Base-by-base conservation (phyloP, 92 coral and sea anemone species). In the Porites cylindrica region DNA sequence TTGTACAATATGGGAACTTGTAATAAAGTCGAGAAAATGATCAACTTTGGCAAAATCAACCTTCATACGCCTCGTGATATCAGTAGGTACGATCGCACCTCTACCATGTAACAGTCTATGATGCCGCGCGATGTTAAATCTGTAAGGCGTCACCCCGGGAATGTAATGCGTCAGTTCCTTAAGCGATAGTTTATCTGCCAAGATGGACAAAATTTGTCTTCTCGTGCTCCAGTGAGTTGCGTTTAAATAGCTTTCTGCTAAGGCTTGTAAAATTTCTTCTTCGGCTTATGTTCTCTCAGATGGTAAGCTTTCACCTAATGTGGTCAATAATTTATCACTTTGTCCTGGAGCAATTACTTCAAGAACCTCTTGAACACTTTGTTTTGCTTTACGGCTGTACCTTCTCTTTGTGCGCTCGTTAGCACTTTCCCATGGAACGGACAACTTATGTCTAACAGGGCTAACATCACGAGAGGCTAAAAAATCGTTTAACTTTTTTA, bases 291-390 rank as follows among this genome's bases (percentile, higher is more conserved):
- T 23, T 23, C 24, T 23, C 1, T 23, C 20, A 7, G 84, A 17
- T 6, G 20, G 72, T 59, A 54, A 29, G 11, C 10, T 38, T 17
- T 52, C 47, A 32, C 26, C 76, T 7, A 86, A 21, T 51, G 90
- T 52, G 21, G 72, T 7, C 82, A 50, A 66, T 85, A 75, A 69
- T 47, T 53, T 75, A 1, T 75, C 76, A 29, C 90, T 77, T 50
- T 77, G 81, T 16, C 82, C 82, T 3, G 91, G 94, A 50, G 94
- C 90, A 69, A 92, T 74, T 19, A 82, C 92, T 82, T 92, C 80
- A 76, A 85, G 88, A 43, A 82, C 86, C 43, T 91, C 91, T 2
- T 75, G 83, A 62, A 85, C 90, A 62, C 78, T 69, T 83, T 92
- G 85, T 70, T 75, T 89, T 23, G 90, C 90, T 77, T 92, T 92